phyloP scores from a whole-genome alignment of 2,888 invertebrate genomes.

The Liopterus haemorrhoidalis region DNA sequence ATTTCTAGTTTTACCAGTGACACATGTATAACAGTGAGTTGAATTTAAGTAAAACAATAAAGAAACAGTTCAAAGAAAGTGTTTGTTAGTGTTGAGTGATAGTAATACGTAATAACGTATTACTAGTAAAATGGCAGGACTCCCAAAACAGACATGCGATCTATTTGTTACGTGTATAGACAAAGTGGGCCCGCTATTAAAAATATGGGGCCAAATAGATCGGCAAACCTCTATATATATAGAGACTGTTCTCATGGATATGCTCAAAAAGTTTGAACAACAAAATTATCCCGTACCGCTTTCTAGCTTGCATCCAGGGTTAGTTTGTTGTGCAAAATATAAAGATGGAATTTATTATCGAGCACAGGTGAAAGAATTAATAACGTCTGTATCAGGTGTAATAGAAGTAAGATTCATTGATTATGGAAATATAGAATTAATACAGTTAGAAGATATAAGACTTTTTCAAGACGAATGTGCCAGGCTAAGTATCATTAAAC shows the following conservation, averaged over 20 bases:
- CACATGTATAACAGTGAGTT: too few relatives aligned
- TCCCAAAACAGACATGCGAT: too few relatives aligned
- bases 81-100: too few relatives aligned
- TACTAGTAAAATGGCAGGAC: too few relatives aligned
- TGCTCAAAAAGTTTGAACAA: slow-evolving; percentile 47
- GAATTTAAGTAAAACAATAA: too few relatives aligned
- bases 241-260: slow-evolving; percentile 50
- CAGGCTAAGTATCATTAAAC: slow-evolving; percentile 44
- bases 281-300: slow-evolving; percentile 41
- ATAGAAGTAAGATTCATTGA: slow-evolving; percentile 65
- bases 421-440: slow-evolving; percentile 58
- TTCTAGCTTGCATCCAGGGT: slow-evolving; percentile 45
- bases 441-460: slow-evolving; percentile 56
- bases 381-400: slow-evolving; percentile 48
- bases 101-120: too few relatives aligned
- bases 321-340: slow-evolving; percentile 61
- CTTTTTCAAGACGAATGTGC: slow-evolving; percentile 52
- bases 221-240: slow-evolving; percentile 52
- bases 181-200: slow-evolving; percentile 61
- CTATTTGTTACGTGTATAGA: slow-evolving; percentile 60
- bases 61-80: too few relatives aligned
- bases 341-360: slow-evolving; percentile 61
- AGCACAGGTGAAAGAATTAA: slow-evolving; percentile 53
- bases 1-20: too few relatives aligned
- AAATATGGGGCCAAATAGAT: slow-evolving; percentile 66